phyloP scores from a whole-genome alignment of 2,888 invertebrate genomes.

The Harmothoe impar region DNA sequence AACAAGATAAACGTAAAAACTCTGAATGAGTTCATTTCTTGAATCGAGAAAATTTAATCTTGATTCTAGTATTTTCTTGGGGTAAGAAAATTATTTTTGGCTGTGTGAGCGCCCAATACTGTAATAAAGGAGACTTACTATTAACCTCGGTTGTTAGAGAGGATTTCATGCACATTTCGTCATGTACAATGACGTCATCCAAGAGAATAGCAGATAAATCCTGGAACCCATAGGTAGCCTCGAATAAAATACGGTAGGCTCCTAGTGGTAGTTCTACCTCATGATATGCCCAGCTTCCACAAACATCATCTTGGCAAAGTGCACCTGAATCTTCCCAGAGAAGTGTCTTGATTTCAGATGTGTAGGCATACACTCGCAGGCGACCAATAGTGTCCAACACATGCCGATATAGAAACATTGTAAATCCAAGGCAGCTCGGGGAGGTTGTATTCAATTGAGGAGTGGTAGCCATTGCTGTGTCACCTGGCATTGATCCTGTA shows the following conservation, averaged over 20 bases:
- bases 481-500: background rate
- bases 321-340: background rate
- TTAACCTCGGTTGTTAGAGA: too few species aligned
- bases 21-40: too few species aligned
- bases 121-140: too few species aligned
- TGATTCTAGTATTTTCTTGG: too few species aligned
- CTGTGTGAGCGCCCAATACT: too few species aligned
- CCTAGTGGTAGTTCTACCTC: background rate
- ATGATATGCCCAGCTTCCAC: background rate
- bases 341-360: background rate
- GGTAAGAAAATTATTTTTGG: too few species aligned
- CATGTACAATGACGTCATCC: background rate
- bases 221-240: background rate
- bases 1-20: too few species aligned
- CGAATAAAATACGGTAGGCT: background rate
- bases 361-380: background rate
- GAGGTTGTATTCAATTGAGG: background rate
- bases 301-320: background rate
- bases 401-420: background rate
- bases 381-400: background rate
- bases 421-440: background rate
- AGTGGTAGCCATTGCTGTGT: background rate
- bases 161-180: background rate
- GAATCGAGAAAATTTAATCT: too few species aligned
- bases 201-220: background rate